These are phyloP conservation scores for Berghia stephanieae DNA, from an alignment of 1,140 invertebrate genomes.

Conservation along the genomic window DNA sequence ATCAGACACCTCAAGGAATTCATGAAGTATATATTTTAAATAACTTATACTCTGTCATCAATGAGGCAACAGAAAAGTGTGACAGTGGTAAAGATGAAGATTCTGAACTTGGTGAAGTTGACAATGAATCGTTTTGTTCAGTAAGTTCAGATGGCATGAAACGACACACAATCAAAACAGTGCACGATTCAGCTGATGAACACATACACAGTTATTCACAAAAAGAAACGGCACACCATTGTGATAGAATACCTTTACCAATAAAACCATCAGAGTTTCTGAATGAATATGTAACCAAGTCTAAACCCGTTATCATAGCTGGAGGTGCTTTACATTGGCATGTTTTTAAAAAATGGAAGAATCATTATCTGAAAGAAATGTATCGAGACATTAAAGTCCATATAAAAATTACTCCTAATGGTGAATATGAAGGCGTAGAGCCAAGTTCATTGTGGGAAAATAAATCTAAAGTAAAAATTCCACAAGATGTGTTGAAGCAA, in stretches of 20 bases:
- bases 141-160: conserved; percentile 13
- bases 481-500: conserved; percentile 43
- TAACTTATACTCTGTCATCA: conserved; percentile 42
- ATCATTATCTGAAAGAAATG: conserved; percentile 47
- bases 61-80: conserved; percentile 34
- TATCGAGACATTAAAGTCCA: conserved; percentile 54
- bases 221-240: conserved; percentile 29
- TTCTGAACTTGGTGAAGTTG: no score
- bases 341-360: conserved; percentile 59
- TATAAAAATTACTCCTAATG: conserved; percentile 57
- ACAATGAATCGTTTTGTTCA: no score
- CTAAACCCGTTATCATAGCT: conserved; percentile 60
- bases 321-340: conserved; percentile 50
- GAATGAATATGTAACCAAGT: conserved; percentile 54
- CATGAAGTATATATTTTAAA: conserved; percentile 49
- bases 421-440: conserved; percentile 63
- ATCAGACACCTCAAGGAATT: conserved; percentile 42
- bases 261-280: conserved; percentile 51
- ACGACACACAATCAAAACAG: neutral
- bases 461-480: conserved; percentile 50
- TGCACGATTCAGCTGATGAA: neutral
- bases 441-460: conserved; percentile 49
- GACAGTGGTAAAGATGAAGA: no score
- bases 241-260: conserved; percentile 49
- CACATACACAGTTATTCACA: neutral